Percentiles rank a stretch among this genome's conserved stretches.
Evolutionary conservation across 1,140 invertebrate species (phyloP).

Genomic region (Rhagoletis zephyria): DNA sequence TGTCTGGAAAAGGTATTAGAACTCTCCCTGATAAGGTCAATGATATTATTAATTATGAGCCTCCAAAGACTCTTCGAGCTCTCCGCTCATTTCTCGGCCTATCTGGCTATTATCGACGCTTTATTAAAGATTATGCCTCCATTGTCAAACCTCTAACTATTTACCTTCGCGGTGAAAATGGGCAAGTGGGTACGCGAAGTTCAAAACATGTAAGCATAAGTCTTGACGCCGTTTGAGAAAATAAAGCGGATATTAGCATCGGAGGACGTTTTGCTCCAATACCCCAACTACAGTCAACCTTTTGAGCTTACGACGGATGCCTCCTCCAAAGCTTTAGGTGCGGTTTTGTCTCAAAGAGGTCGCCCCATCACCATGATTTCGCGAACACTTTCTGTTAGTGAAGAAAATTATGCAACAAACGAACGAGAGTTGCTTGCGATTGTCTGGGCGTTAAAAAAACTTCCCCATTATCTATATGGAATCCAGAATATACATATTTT

Average conservation of each 20-base stretch:
- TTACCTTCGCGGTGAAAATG: constrained; percentile 51
- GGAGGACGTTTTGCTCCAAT: constrained; percentile 69
- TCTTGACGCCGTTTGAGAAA: constrained; percentile 5
- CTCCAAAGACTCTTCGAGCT: constrained; percentile 7
- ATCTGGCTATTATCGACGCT: constrained; percentile 21
- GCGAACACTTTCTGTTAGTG: constrained; percentile 50
- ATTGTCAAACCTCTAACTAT: constrained; percentile 55
- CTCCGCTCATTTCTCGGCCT: constrained; percentile 5
- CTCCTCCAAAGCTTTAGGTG: constrained; percentile 61
- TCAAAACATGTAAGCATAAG: constrained; percentile 22
- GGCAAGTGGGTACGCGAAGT: neutral
- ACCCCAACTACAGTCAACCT: constrained; percentile 65
- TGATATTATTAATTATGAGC: neutral
- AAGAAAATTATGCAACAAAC: constrained; percentile 55
- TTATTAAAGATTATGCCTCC: constrained; percentile 52
- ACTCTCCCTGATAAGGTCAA: constrained; percentile 52
- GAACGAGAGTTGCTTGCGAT: constrained; percentile 55
- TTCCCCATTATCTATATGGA: constrained; percentile 53
- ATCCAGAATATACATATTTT: neutral
- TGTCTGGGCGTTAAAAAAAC: constrained; percentile 52
- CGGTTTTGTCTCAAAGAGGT: constrained; percentile 66
- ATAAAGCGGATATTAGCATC: constrained; percentile 68
- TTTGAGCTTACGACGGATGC: constrained; percentile 68
- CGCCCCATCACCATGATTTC: constrained; percentile 56
- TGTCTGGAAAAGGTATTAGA: constrained; percentile 54